Base-by-base conservation (phyloP, 2,113 vertebrate species). In the Hypanus sabinus region DNA sequence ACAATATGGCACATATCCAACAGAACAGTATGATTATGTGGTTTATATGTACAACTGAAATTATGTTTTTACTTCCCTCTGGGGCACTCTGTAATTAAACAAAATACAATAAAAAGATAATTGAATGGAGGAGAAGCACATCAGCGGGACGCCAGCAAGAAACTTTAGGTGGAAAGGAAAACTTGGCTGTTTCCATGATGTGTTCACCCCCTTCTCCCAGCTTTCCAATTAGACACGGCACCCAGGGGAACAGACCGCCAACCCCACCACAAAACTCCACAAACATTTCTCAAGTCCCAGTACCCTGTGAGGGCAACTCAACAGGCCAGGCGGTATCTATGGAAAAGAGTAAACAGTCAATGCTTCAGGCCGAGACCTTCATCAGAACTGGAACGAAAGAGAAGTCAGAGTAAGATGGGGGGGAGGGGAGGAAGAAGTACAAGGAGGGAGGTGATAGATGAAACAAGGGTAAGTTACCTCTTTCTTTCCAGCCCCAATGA, bases 11-110 rank as follows among this genome's bases (percentile, higher is more conserved):
- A 73, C 30, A 75, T 36, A 75, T 93, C 91, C 65, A 93, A 73
- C 22, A 93, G 36, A 93, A 75, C 91, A 93, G 91, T 93, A 73
- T 93, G 91, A 93, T 93, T 75, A 93, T 93, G 70, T 93, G 91
- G 91, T 93, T 93, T 93, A 93, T 73, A 38, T 30, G 91, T 93
- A 93, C 33, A 93, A 73, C 68, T 93, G 91, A 75, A 71, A 93
- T 73, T 27, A 46, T 93, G 70, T 93, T 75, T 71, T 38, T 46
- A 24, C 70, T 93, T 71, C 91, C 91, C 91, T 93, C 91, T 93
- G 68, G 70, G 91, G 24, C 91, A 73, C 38, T 73, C 91, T 73
- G 70, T 93, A 93, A 93, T 93, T 93, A 93, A 93, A 93, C 68
- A 93, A 75, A 73, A 71, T 93, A 73, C 70, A 93, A 93, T 93